A percentile compares a stretch with the other conserved stretches of the same genome.
Evolutionary conservation across 1,140 invertebrate genomes (phyloP).

Genomic region (Wasmannia auropunctata): DNA sequence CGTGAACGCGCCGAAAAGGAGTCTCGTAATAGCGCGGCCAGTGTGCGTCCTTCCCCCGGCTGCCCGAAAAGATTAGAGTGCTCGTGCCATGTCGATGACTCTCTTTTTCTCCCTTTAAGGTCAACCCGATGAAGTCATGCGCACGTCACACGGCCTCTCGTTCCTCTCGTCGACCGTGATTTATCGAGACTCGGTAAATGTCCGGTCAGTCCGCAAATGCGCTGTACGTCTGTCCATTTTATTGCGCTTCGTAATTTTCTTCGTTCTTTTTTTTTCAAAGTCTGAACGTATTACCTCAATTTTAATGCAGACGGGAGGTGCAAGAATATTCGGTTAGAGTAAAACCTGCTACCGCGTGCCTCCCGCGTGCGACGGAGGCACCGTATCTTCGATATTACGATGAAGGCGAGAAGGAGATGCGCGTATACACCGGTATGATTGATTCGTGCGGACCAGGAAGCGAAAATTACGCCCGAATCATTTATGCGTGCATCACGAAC

Average conservation of each 20-base stretch:
- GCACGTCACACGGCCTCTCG: not conserved
- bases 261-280: too few species aligned
- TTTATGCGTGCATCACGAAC: not conserved
- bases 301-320: too few species aligned
- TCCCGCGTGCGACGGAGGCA: too few species aligned
- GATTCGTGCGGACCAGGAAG: slow-evolving; percentile 19
- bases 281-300: not conserved
- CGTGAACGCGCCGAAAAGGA: slow-evolving; percentile 68
- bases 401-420: not conserved
- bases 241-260: not conserved
- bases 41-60: not conserved
- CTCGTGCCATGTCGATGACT: slow-evolving; percentile 18
- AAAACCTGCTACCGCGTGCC: not conserved
- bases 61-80: slow-evolving; percentile 32
- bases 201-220: not conserved
- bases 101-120: not conserved
- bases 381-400: not conserved
- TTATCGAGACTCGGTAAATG: not conserved
- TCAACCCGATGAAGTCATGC: slow-evolving; percentile 1
- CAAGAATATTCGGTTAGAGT: not conserved
- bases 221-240: not conserved
- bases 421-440: not conserved
- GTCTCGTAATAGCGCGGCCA: slow-evolving; percentile 33
- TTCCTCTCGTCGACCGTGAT: slow-evolving; percentile 9
- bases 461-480: slow-evolving; percentile 28